Evolutionary conservation across 2,797 vertebrate genomes (phyloP), one percentile per base, ranked within the genome.

Genomic region (Esox lucius): DNA sequence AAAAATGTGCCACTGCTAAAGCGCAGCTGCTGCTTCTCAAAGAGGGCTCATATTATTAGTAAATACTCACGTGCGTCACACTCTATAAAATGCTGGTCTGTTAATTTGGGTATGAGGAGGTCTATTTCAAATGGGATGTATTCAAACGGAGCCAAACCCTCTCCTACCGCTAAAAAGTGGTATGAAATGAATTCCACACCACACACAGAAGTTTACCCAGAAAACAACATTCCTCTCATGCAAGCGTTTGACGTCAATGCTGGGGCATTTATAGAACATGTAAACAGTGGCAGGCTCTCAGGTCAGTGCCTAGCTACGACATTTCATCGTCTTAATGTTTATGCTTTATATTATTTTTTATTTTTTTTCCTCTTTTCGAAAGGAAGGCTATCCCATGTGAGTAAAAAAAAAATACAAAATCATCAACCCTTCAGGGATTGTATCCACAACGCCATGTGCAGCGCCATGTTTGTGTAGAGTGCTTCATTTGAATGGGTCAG

Each of bases 141-240:
- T 68, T 48, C 68, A 22, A 33, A 69, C 65, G 33, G 59, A 56
- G 48, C 35, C 71, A 66, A 26, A 26, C 56, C 62, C 46, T n/a
- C 73, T 64, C 75, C 22, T 26, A 24, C 56, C 11, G 56, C 56
- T 24, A 61, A 61, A 61, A 61, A 61, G 56, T 4, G 22, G 56
- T 69, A 72, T 70, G 75, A 80, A 74, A 76, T 76, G 76, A 84
- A 87, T 87, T 87, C 81, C 68, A 81, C 86, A 85, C 79, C 86
- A 87, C 82, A 84, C 86, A 79, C 81, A 74, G 82, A 87, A 83
- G 86, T 87, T 87, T 85, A 85, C 84, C 82, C 79, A 83, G 84
- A 87, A 87, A 85, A 87, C 84, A 87, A 85, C 82, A 82, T 87
- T 87, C 84, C 84, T 79, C 79, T 80, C 82, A 75, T 80, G 82